These are phyloP conservation scores for Drosophila pseudoobscura DNA, from an alignment of 1,140 invertebrate genomes.

Conservation along the genomic window DNA sequence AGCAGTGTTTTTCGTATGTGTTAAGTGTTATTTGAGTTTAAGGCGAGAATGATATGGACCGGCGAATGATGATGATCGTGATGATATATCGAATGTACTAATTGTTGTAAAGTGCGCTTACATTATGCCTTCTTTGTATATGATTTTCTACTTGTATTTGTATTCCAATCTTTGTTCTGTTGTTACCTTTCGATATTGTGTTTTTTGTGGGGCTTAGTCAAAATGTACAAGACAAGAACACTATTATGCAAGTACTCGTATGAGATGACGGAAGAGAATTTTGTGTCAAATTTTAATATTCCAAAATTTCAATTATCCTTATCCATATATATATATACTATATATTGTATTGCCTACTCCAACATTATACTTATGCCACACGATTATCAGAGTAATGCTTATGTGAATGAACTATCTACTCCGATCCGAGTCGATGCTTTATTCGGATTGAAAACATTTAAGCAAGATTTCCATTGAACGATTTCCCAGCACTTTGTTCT, in stretches of 20 bases:
- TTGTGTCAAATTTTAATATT: slow-evolving; percentile 63
- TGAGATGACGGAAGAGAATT: slow-evolving; percentile 3
- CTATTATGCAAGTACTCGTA: background rate
- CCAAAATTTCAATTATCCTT: slow-evolving; percentile 37
- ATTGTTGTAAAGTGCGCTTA: slow-evolving; percentile 49
- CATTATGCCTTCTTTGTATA: slow-evolving; percentile 22
- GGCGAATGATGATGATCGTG: background rate
- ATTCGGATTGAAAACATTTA: slow-evolving; percentile 9
- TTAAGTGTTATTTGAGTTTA: slow-evolving; percentile 80
- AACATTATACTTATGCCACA: slow-evolving; percentile 36
- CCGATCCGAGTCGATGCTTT: slow-evolving; percentile 15
- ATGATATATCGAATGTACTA: slow-evolving; percentile 9
- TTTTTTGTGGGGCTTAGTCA: slow-evolving; percentile 28
- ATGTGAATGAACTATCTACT: background rate
- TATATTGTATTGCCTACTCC: slow-evolving; percentile 40
- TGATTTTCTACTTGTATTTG: slow-evolving; percentile 17
- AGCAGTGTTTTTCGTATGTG: slow-evolving; percentile 54
- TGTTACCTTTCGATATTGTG: too few species aligned
- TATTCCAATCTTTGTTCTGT: slow-evolving; percentile 16
- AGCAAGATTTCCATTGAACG: slow-evolving; percentile 20
- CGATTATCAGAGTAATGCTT: slow-evolving; percentile 17
- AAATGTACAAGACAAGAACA: slow-evolving; percentile 29
- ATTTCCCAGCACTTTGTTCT: slow-evolving; percentile 55
- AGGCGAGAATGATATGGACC: slow-evolving; percentile 20
- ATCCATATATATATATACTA: slow-evolving; percentile 26